Base-by-base conservation (phyloP, 2,888 invertebrate species). In the Trissolcus brochymenae region DNA sequence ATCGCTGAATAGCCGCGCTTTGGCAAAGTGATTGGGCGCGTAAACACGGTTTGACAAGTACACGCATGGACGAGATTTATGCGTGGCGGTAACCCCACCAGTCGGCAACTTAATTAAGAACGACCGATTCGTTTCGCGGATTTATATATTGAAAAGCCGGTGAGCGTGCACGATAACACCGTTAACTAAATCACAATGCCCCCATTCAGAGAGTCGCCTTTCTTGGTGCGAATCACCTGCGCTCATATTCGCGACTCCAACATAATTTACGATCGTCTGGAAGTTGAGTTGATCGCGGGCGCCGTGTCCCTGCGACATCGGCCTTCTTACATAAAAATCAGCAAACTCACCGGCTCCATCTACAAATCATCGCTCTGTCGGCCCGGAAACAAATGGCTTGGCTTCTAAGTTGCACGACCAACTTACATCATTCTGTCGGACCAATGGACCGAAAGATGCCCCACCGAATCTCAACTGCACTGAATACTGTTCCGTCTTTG, bases 291-390 rank as follows among this genome's bases (percentile, higher is more conserved):
- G 60, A 74, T 54, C 35, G 35, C 35, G 76, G 71, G 75, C 74
- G 66, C 46, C n/a, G 67, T 49, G 55, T 71, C 60, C 65, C 68
- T 61, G 67, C 57, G 79, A 82, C 81, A 81, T 80, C 81, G 80
- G 82, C 79, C 81, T 80, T 83, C 83, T 87, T 85, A 85, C 86
- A 86, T 85, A 87, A 88, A 87, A 87, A 87, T 87, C 87, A 84
- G 84, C 82, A 84, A 86, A 13, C 84, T 85, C 84, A 81, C 72
- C 75, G 83, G 82, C 83, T 80, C 84, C 80, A 72, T 78, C 81
- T 84, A 86, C 86, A 87, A 87, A 87, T 87, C 87, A 87, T 87
- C 85, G 85, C 82, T 83, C 84, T 83, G 87, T 87, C 88, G 81
- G 78, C 79, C 70, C 64, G 81, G 81, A 81, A 85, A 86, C 82